phyloP scores from a whole-genome alignment of 2,113 vertebrate species.

The Macrotus californicus region DNA sequence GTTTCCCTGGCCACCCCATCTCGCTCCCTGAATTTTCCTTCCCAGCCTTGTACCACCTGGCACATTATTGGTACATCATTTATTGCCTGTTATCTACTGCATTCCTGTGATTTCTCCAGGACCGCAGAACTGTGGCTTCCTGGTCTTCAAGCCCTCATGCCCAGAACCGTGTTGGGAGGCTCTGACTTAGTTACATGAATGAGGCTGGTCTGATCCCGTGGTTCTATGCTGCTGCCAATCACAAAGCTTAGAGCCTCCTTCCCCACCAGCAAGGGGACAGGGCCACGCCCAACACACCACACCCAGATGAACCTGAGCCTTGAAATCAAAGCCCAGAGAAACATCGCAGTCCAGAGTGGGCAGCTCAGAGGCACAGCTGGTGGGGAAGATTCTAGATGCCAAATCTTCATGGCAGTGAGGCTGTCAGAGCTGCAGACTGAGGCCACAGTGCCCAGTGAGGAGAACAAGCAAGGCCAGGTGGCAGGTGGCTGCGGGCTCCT shows the following conservation, averaged over 20 bases:
- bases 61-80: neutral
- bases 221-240: neutral
- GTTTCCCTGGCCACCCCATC: neutral
- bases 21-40: neutral
- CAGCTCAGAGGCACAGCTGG: neutral
- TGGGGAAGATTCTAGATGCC: neutral
- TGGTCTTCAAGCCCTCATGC: neutral
- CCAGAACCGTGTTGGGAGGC: neutral
- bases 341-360: rapidly evolving
- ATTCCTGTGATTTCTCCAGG: neutral
- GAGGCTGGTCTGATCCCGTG: neutral
- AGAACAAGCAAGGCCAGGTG: neutral
- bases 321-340: neutral
- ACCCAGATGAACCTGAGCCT: too few relatives aligned
- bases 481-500: rapidly evolving
- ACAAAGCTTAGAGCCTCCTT: neutral
- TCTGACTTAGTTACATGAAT: neutral
- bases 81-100: neutral
- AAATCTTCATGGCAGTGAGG: neutral
- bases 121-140: neutral
- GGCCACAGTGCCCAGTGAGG: rapidly evolving
- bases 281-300: neutral
- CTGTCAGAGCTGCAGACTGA: neutral
- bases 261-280: too few relatives aligned
- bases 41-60: neutral